A percentile compares a stretch with the other conserved stretches of the same genome.
These are phyloP conservation scores for Leucozona laternaria DNA, from an alignment of 2,888 invertebrate genomes.

Conservation along the genomic window DNA sequence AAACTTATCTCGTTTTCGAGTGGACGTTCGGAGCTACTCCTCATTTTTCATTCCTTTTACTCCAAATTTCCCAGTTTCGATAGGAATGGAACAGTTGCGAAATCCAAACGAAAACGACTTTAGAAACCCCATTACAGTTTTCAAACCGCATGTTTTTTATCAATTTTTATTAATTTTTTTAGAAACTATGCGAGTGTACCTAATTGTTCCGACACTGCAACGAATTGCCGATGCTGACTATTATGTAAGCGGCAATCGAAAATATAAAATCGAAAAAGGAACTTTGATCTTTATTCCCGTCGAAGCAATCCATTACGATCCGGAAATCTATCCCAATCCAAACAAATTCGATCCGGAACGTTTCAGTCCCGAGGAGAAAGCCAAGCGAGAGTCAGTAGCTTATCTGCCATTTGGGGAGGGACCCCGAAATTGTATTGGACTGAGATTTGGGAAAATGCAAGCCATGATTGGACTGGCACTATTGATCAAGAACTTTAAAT, in stretches of 20 bases:
- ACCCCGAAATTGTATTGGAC: slow-evolving; percentile 81
- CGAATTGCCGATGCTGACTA: slow-evolving; percentile 84
- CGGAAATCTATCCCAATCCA: slow-evolving; percentile 63
- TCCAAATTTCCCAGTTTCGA: too few relatives aligned
- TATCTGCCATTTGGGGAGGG: slow-evolving; percentile 81
- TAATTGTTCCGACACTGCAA: slow-evolving; percentile 84
- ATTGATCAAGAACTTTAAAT: slow-evolving; percentile 77
- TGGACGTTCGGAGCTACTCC: too few relatives aligned
- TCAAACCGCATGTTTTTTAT: too few relatives aligned
- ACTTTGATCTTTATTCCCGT: slow-evolving; percentile 78
- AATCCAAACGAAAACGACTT: too few relatives aligned
- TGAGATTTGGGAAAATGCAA: slow-evolving; percentile 80
- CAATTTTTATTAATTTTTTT: neutral
- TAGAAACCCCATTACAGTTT: too few relatives aligned
- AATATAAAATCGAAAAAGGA: slow-evolving; percentile 84
- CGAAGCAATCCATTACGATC: slow-evolving; percentile 85
- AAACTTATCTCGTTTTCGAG: too few relatives aligned
- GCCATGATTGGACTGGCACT: slow-evolving; percentile 78
- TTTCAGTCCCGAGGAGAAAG: slow-evolving; percentile 85
- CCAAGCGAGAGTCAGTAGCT: slow-evolving; percentile 82
- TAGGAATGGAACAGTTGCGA: too few relatives aligned
- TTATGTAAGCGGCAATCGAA: slow-evolving; percentile 82
- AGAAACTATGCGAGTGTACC: slow-evolving; percentile 86
- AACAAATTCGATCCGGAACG: too few relatives aligned
- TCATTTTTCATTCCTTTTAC: too few relatives aligned